Evolutionary conservation across 2,113 vertebrate genomes (phyloP), one percentile per base, ranked within the genome.

Genomic region (Chaenocephalus aceratus): DNA sequence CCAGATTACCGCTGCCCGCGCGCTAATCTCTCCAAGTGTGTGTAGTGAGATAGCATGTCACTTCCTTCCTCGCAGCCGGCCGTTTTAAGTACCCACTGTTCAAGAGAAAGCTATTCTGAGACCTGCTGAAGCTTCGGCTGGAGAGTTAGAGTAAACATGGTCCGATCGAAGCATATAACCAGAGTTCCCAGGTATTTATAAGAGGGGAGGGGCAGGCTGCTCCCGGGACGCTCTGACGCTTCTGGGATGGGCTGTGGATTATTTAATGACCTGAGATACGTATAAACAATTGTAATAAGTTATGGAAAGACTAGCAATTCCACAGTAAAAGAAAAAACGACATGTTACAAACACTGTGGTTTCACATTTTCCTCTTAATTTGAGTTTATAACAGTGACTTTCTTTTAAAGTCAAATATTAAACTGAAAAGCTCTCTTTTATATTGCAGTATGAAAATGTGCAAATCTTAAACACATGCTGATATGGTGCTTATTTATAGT

Each of bases 21-120:
- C 75, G 56, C 72, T 93, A 94, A 94, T 94, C 92, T 92, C 77
- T 63, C 74, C 82, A 64, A 80, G 81, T 88, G 88, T 86, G 89
- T 86, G 92, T 79, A 82, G 87, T 88, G 84, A 87, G 82, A 77
- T 61, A 68, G 81, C 86, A 79, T 91, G 92, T 91, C 92, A 91
- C 91, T 92, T 91, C 91, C 89, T 90, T 84, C 80, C 84, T 60
- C 51, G 65, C 84, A 82, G 78, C 60, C 82, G 63, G 66, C 56
- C 62, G 79, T 80, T 86, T 84, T 86, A 88, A 87, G 85, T 75
- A 56, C 49, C 3, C 60, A 67, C 86, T 87, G 57, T 84, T 70
- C 81, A 64, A 54, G 87, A 64, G 36, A 79, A 10, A 65, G 67
- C 88, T 94, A 92, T 94, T 93, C 85, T 85, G 79, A 88, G 90